A percentile compares a stretch with the other conserved stretches of the same genome.
Conservation (phyloP, 2,888 invertebrate species). For the Didymodactylos carnosus region DNA sequence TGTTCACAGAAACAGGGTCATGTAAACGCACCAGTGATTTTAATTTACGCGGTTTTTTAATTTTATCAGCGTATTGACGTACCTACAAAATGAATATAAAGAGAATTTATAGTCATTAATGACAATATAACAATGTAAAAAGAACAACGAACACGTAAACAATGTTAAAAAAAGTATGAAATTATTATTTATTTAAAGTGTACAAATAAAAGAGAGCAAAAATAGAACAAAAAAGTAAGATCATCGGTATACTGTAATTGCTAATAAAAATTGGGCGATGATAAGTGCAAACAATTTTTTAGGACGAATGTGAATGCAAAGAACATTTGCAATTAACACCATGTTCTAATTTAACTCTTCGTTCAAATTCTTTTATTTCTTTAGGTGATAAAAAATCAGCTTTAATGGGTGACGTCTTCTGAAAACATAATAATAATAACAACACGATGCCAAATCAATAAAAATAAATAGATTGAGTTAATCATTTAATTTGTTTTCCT, state of each 20-base stretch:
- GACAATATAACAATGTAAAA: neutral
- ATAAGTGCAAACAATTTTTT: too few relatives aligned
- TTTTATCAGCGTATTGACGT: neutral
- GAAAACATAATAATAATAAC: too few relatives aligned
- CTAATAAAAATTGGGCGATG: too few relatives aligned
- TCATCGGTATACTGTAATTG: too few relatives aligned
- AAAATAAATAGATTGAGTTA: too few relatives aligned
- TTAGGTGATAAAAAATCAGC: neutral
- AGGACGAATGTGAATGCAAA: neutral
- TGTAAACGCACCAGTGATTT: neutral
- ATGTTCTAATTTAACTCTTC: neutral
- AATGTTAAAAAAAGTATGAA: too few relatives aligned
- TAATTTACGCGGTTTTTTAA: neutral
- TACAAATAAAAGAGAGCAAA: neutral
- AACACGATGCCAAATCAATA: too few relatives aligned
- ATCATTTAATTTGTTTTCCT: too few relatives aligned
- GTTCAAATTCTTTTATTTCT: neutral
- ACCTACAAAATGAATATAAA: neutral
- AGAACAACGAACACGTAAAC: neutral
- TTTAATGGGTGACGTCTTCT: too few relatives aligned
- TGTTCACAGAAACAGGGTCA: neutral
- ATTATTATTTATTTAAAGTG: too few relatives aligned
- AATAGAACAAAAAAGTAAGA: neutral
- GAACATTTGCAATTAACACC: neutral
- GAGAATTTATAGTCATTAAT: neutral